A percentile compares a stretch with the other conserved stretches of the same genome.
These are phyloP conservation scores for Caenorhabditis zanzibari DNA, from an alignment of 2,888 invertebrate genomes.

Conservation along the genomic window DNA sequence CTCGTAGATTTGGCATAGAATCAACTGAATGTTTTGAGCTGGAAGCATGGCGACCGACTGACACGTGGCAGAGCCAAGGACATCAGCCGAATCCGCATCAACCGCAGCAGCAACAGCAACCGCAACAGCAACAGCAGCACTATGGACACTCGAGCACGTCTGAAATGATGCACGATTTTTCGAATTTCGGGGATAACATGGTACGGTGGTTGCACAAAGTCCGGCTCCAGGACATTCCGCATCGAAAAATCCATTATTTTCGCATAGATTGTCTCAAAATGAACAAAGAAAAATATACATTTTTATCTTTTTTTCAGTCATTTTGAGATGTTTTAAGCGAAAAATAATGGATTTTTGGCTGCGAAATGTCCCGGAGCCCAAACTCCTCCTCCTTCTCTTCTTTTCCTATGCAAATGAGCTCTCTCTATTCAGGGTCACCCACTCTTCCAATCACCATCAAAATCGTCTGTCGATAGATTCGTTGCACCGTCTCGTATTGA, in stretches of 20 bases:
- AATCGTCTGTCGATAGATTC: conserved; percentile 36
- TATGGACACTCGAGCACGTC: conserved; percentile 34
- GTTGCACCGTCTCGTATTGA: conserved; percentile 20
- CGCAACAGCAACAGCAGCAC: background rate
- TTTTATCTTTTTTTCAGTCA: too few relatives aligned
- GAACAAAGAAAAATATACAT: too few relatives aligned
- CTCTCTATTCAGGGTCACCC: conserved; percentile 41
- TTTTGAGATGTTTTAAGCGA: background rate
- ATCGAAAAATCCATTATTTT: too few relatives aligned
- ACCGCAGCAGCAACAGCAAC: conserved; percentile 8
- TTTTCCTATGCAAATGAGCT: conserved; percentile 29
- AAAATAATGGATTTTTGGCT: too few relatives aligned
- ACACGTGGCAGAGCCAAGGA: conserved; percentile 49
- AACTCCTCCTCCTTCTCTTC: background rate
- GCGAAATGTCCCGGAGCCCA: background rate
- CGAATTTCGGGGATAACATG: conserved; percentile 61
- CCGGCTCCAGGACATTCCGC: background rate
- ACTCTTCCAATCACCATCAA: conserved; percentile 49
- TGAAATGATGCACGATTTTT: conserved; percentile 53
- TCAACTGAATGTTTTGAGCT: conserved; percentile 62
- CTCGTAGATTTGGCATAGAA: conserved; percentile 12
- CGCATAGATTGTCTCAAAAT: too few relatives aligned
- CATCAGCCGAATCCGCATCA: conserved; percentile 17
- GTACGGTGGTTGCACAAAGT: conserved; percentile 14
- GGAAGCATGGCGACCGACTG: conserved; percentile 59